phyloP scores from a whole-genome alignment of 2,113 vertebrate species.

The Alethe castanea region DNA sequence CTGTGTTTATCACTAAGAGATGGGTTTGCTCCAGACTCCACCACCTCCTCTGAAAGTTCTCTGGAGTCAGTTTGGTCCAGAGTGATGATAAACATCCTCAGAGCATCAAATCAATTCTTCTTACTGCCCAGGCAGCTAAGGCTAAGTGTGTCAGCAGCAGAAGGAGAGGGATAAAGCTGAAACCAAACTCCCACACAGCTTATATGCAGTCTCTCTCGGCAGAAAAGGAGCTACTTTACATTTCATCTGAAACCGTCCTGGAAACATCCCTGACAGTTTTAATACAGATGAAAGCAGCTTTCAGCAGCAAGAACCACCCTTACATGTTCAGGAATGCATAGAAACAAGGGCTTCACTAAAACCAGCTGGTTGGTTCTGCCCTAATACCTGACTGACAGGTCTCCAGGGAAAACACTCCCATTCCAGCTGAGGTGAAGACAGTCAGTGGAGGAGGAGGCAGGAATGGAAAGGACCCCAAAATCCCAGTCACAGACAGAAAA shows the following conservation, averaged over 20 bases:
- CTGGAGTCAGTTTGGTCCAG: neutral
- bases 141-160: neutral
- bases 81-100: neutral
- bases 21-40: neutral
- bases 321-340: neutral
- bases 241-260: neutral
- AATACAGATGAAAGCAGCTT: neutral
- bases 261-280: neutral
- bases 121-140: neutral
- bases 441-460: neutral
- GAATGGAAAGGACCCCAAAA: neutral
- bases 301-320: neutral
- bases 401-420: neutral
- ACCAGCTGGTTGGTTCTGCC: neutral
- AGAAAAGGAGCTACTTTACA: neutral
- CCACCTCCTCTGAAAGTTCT: neutral
- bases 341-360: accelerated
- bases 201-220: neutral
- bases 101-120: neutral
- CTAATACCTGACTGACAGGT: neutral
- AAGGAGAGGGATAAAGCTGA: neutral
- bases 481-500: neutral
- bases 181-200: neutral
- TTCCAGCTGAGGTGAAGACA: neutral
- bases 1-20: neutral